Evolutionary conservation across 2,888 invertebrate species (phyloP).

Genomic region (Sialis lutaria): DNA sequence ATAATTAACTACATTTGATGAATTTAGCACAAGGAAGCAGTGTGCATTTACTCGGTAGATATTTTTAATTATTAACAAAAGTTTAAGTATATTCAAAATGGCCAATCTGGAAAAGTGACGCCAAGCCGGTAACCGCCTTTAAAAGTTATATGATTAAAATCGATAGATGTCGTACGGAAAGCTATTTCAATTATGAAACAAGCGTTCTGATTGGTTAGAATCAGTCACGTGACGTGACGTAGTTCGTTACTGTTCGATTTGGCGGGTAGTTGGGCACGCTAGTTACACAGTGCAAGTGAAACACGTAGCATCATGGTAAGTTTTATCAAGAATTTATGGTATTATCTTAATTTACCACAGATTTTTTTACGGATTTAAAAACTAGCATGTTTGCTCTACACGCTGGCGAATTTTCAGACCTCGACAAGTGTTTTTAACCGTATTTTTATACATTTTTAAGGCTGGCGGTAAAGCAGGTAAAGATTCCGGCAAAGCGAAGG

Average conservation of each 20-base stretch:
- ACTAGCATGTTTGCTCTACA: not conserved
- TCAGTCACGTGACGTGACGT: slow-evolving; percentile 22
- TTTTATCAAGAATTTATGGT: slow-evolving; percentile 14
- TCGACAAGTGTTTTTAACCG: not conserved
- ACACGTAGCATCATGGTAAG: slow-evolving; percentile 27
- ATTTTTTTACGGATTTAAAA: not conserved
- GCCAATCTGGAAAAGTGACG: not conserved
- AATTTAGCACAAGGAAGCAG: no score
- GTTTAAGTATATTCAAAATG: not conserved
- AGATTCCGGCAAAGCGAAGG: slow-evolving; percentile 99
- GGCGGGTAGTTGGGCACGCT: slow-evolving; percentile 25
- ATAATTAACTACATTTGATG: no score
- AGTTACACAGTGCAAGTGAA: slow-evolving; percentile 12
- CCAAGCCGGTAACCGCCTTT: not conserved
- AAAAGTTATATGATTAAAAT: slow-evolving; percentile 2
- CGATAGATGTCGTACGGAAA: slow-evolving; percentile 7
- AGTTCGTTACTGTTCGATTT: slow-evolving; percentile 16
- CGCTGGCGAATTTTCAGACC: not conserved
- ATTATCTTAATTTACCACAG: slow-evolving; percentile 3
- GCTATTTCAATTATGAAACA: not conserved
- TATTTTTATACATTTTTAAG: slow-evolving; percentile 45
- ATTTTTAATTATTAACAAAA: no score
- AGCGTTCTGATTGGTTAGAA: slow-evolving; percentile 17
- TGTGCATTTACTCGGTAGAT: no score
- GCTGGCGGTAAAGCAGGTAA: slow-evolving; percentile 99